A percentile compares a stretch with the other conserved stretches of the same genome.
phyloP scores from a whole-genome alignment of 2,888 invertebrate species.

The Tetranychus piercei region DNA sequence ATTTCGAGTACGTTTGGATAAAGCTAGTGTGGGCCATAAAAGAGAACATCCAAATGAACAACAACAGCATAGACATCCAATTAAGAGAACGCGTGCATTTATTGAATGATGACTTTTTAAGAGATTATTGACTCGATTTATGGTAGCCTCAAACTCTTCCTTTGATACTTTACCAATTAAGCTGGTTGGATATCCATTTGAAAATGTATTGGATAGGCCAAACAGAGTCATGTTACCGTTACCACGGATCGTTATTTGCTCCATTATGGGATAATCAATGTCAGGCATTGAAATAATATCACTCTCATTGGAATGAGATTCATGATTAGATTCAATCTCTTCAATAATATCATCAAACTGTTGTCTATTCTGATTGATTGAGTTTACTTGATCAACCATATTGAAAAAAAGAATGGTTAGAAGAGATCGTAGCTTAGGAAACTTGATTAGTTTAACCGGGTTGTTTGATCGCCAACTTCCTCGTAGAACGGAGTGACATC shows the following conservation, averaged over 20 bases:
- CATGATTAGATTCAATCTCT: slow-evolving; percentile 15
- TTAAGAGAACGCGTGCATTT: slow-evolving; percentile 20
- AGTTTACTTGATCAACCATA: too few species aligned
- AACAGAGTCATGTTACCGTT: slow-evolving; percentile 24
- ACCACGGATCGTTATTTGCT: slow-evolving; percentile 26
- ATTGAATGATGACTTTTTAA: slow-evolving; percentile 20
- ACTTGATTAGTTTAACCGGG: too few species aligned
- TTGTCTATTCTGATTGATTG: not conserved
- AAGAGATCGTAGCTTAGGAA: too few species aligned
- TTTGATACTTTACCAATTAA: slow-evolving; percentile 20
- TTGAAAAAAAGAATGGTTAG: too few species aligned
- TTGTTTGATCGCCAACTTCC: not conserved
- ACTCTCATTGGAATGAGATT: slow-evolving; percentile 9
- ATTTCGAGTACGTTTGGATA: slow-evolving; percentile 20
- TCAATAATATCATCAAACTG: slow-evolving; percentile 20
- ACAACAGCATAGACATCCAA: slow-evolving; percentile 23
- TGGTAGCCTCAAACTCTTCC: slow-evolving; percentile 22
- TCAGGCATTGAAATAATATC: slow-evolving; percentile 10
- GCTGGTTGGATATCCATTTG: slow-evolving; percentile 18
- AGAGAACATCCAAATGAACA: slow-evolving; percentile 22
- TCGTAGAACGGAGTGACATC: slow-evolving; percentile 3
- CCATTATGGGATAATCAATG: slow-evolving; percentile 15
- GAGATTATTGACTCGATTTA: slow-evolving; percentile 18
- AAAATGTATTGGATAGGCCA: slow-evolving; percentile 20
- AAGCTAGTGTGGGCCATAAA: slow-evolving; percentile 21